Percentiles rank a stretch among this genome's conserved stretches.
Evolutionary conservation across 2,888 invertebrate species (phyloP).

Genomic region (Drosophila nigricruria): DNA sequence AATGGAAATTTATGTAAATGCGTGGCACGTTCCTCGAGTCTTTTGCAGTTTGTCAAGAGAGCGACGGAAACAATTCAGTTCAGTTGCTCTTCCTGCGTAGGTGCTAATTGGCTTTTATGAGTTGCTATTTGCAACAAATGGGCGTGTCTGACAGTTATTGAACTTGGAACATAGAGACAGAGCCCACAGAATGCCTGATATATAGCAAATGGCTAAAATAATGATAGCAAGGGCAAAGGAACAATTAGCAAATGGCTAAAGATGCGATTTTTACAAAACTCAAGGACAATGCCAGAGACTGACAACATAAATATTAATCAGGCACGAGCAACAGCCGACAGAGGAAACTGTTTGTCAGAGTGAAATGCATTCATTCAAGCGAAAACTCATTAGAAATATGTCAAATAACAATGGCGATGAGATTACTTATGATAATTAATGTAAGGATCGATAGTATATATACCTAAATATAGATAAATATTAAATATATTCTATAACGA

Average conservation of each 20-base stretch:
- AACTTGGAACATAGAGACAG: slow-evolving; percentile 20
- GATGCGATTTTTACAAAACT: background rate
- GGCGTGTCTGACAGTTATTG: slow-evolving; percentile 51
- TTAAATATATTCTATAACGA: background rate
- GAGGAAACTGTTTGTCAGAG: slow-evolving; percentile 3
- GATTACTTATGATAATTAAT: slow-evolving; percentile 7
- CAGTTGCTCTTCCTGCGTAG: slow-evolving; percentile 14
- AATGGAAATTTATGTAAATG: slow-evolving; percentile 57
- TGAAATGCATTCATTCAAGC: slow-evolving; percentile 24
- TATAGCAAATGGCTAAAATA: slow-evolving; percentile 5
- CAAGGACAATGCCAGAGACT: slow-evolving; percentile 1
- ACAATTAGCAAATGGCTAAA: slow-evolving; percentile 27
- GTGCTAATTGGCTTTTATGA: slow-evolving; percentile 63
- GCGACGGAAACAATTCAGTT: slow-evolving; percentile 15
- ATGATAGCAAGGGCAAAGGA: slow-evolving; percentile 6
- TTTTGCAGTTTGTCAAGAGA: slow-evolving; percentile 27
- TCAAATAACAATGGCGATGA: slow-evolving; percentile 21
- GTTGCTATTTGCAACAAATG: slow-evolving; percentile 24
- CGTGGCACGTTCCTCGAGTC: slow-evolving; percentile 11
- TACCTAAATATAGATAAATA: background rate
- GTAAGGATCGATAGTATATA: background rate
- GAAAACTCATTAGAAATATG: slow-evolving; percentile 39
- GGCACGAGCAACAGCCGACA: slow-evolving; percentile 19
- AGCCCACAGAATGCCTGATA: background rate
- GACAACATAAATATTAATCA: slow-evolving; percentile 8